These are phyloP conservation scores for Sphaerophoria rueppellii DNA, from an alignment of 2,888 invertebrate genomes.

Conservation along the genomic window DNA sequence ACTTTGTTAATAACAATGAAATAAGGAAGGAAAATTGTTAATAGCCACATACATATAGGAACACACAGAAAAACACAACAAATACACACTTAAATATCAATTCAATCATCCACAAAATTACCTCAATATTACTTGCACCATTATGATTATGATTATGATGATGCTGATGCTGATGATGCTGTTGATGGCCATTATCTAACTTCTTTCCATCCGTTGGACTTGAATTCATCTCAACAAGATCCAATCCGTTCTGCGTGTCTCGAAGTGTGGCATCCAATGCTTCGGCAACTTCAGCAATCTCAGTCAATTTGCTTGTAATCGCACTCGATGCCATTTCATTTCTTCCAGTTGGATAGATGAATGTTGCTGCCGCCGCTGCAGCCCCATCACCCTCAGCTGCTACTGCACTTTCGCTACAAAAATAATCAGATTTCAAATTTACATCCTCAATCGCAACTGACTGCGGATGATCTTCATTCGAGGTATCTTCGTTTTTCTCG, in stretches of 20 bases:
- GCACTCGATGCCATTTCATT: slow-evolving; percentile 87
- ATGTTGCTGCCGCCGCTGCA: slow-evolving; percentile 63
- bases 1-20: too few species aligned
- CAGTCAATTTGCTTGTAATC: slow-evolving; percentile 86
- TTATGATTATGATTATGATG: slow-evolving; percentile 36
- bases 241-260: slow-evolving; percentile 81
- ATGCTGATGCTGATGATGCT: slow-evolving; percentile 36
- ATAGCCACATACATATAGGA: neutral
- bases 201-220: slow-evolving; percentile 77
- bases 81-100: neutral
- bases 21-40: neutral
- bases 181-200: slow-evolving; percentile 68
- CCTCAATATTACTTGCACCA: slow-evolving; percentile 73
- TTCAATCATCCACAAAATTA: slow-evolving; percentile 44
- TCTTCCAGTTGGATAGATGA: slow-evolving; percentile 80
- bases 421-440: slow-evolving; percentile 59
- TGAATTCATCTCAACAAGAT: slow-evolving; percentile 74
- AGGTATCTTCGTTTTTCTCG: slow-evolving; percentile 54
- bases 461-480: slow-evolving; percentile 14
- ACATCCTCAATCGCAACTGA: slow-evolving; percentile 35
- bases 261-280: slow-evolving; percentile 85
- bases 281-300: slow-evolving; percentile 87
- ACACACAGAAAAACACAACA: neutral
- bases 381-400: neutral
- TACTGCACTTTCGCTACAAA: slow-evolving; percentile 37